Evolutionary conservation across 2,113 vertebrate genomes (phyloP).

Genomic region (Fukomys damarensis): DNA sequence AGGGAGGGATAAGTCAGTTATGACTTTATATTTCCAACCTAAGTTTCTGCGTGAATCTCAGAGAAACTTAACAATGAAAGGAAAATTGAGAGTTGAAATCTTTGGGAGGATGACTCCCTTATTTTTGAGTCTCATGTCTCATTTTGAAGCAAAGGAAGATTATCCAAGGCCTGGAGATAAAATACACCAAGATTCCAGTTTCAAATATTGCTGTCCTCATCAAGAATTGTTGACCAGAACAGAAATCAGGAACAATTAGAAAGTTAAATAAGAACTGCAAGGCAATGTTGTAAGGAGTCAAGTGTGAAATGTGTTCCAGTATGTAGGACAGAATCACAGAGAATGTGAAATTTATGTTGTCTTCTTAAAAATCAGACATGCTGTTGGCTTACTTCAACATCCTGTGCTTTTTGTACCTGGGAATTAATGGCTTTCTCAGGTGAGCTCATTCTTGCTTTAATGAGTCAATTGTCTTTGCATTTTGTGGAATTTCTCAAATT

Average conservation of each 20-base stretch:
- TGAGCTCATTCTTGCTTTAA: not conserved
- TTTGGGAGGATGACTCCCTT: not conserved
- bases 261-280: not conserved
- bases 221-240: not conserved
- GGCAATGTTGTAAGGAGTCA: not conserved
- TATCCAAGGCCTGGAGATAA: not conserved
- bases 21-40: not conserved
- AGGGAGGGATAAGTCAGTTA: not conserved
- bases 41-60: not conserved
- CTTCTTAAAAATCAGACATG: not conserved
- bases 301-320: rapidly evolving
- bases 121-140: not conserved
- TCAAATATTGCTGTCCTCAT: not conserved
- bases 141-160: not conserved
- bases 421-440: not conserved
- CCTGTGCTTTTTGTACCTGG: not conserved
- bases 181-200: not conserved
- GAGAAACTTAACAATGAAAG: not conserved
- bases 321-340: not conserved
- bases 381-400: rapidly evolving
- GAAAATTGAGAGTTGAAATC: not conserved
- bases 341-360: rapidly evolving
- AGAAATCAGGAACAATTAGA: not conserved
- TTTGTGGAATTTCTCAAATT: not conserved
- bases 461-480: not conserved